Conservation (phyloP, 2,888 invertebrate genomes). For the Leptothorax acervorum region DNA sequence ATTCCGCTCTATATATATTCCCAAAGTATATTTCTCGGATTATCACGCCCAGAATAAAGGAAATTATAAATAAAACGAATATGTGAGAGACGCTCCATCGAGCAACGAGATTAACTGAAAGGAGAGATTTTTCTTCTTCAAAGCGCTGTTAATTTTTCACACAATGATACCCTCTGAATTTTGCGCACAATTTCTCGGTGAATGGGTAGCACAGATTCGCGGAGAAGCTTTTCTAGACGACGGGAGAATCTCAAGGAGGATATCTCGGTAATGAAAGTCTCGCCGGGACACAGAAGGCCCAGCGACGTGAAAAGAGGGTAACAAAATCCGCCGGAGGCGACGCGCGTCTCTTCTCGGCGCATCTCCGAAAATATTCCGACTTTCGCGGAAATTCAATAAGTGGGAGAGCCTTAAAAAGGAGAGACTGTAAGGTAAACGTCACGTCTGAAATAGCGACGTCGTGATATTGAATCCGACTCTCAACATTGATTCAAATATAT, state of each 20-base stretch:
- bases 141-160: background rate
- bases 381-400: conserved; percentile 46
- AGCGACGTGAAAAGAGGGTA: conserved; percentile 41
- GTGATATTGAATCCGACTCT: conserved; percentile 35
- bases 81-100: background rate
- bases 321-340: conserved; percentile 43
- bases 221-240: conserved; percentile 2
- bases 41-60: background rate
- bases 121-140: background rate
- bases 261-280: conserved; percentile 51
- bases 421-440: conserved; percentile 27
- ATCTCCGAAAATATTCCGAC: conserved; percentile 41
- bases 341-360: conserved; percentile 3
- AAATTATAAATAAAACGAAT: background rate
- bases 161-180: background rate
- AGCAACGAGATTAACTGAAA: background rate
- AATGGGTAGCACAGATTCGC: background rate
- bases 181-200: conserved; percentile 25
- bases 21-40: conserved; percentile 6
- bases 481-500: conserved; percentile 13
- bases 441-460: conserved; percentile 33
- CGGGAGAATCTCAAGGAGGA: conserved; percentile 35
- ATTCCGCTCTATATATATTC: background rate
- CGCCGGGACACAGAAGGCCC: conserved; percentile 15
- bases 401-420: conserved; percentile 8